Conservation (phyloP, 1,140 invertebrate species). For the Polypedilum pembai region DNA sequence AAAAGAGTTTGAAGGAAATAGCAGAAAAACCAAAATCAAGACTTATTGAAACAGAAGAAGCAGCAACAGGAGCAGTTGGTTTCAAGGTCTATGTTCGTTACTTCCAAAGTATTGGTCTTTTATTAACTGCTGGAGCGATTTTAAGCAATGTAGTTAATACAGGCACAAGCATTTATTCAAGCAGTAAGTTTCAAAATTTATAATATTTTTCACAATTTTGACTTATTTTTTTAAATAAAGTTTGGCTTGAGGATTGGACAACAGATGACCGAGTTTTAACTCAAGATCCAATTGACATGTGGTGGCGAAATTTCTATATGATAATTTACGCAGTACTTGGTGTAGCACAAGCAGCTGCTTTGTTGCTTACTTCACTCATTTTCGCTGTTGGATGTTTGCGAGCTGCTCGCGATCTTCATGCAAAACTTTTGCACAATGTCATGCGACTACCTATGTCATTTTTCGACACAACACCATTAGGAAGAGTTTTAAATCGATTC, state of each 20-base stretch:
- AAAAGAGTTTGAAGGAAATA: constrained; percentile 6
- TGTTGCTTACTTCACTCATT: background rate
- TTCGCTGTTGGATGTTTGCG: constrained; percentile 54
- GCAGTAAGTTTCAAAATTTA: background rate
- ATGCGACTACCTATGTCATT: constrained; percentile 66
- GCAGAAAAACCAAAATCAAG: background rate
- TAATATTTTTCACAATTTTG: background rate
- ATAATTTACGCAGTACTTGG: background rate
- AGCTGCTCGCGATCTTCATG: constrained; percentile 60
- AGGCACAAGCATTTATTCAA: background rate
- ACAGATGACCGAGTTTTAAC: background rate
- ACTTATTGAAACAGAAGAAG: background rate
- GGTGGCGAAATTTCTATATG: constrained; percentile 5
- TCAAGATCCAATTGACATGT: background rate
- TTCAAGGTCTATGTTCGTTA: background rate
- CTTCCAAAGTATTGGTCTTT: constrained; percentile 9
- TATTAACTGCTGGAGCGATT: background rate
- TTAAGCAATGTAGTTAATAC: background rate
- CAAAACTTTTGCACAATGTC: constrained; percentile 57
- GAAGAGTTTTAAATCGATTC: constrained; percentile 78
- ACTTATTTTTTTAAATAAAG: background rate
- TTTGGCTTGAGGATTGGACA: background rate
- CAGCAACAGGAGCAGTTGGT: background rate
- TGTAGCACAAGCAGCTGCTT: background rate
- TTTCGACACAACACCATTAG: constrained; percentile 80